Conservation (phyloP, 1,140 invertebrate genomes). For the Hestina assimilis region DNA sequence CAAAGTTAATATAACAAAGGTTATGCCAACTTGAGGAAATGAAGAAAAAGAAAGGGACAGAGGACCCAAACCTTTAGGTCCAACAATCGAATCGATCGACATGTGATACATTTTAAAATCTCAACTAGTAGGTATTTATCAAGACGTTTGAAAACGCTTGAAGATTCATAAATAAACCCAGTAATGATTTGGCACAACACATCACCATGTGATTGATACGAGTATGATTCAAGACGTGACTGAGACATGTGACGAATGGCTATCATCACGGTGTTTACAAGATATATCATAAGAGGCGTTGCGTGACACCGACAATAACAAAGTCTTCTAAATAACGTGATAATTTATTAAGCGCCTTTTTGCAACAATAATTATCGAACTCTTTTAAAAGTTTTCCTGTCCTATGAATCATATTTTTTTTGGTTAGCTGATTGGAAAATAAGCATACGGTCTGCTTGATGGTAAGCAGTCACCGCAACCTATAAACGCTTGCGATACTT, state of each 20-base stretch:
- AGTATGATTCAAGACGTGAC: constrained; percentile 7
- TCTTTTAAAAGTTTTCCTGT: no score
- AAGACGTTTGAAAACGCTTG: not conserved
- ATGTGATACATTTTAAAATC: not conserved
- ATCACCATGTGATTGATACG: not conserved
- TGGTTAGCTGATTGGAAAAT: no score
- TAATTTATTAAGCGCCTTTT: not conserved
- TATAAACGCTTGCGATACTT: no score
- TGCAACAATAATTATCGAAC: no score
- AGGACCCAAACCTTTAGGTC: no score
- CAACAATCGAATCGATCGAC: not conserved
- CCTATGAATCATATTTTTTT: no score
- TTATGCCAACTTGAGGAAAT: no score
- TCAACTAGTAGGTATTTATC: not conserved
- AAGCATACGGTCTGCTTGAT: no score
- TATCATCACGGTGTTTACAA: not conserved
- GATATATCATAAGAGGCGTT: not conserved
- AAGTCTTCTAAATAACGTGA: not conserved
- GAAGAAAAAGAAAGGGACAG: no score
- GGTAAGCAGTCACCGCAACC: no score
- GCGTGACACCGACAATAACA: not conserved
- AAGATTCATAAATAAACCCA: not conserved
- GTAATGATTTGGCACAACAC: constrained; percentile 7
- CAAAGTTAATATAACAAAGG: no score
- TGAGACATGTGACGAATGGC: constrained; percentile 5